These are phyloP conservation scores for Halichoerus grypus DNA, from an alignment of 2,113 vertebrate species.

Conservation along the genomic window DNA sequence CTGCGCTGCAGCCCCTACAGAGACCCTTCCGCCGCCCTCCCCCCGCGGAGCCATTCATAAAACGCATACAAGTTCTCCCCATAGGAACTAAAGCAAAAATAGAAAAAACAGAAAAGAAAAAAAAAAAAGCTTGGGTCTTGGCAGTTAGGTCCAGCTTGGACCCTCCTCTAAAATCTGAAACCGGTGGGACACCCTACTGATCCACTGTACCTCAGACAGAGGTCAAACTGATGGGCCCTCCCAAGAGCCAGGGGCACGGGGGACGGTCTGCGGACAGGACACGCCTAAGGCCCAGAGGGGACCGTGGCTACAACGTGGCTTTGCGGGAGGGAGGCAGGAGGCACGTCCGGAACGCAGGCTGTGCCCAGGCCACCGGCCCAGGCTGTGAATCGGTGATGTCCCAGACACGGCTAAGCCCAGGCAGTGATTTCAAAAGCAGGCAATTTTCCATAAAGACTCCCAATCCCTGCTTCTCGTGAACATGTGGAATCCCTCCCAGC, in stretches of 20 bases:
- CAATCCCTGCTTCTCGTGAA: not conserved
- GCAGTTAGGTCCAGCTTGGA: not conserved
- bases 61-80: not conserved
- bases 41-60: accelerated
- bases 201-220: not conserved
- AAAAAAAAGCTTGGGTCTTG: not conserved
- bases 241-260: accelerated
- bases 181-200: accelerated
- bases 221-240: not conserved
- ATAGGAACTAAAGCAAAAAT: not conserved
- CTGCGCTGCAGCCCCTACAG: not conserved
- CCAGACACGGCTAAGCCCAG: not conserved
- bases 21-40: not conserved
- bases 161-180: not conserved
- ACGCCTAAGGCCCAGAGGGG: not conserved
- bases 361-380: not conserved
- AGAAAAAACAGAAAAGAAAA: not conserved
- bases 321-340: not conserved
- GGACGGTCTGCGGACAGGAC: not conserved
- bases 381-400: not conserved
- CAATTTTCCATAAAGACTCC: not conserved
- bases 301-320: accelerated
- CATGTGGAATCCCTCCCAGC: too few species aligned
- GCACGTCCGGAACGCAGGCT: accelerated
- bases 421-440: not conserved